phyloP scores from a whole-genome alignment of 2,888 invertebrate species.

The Coleophora deauratella region DNA sequence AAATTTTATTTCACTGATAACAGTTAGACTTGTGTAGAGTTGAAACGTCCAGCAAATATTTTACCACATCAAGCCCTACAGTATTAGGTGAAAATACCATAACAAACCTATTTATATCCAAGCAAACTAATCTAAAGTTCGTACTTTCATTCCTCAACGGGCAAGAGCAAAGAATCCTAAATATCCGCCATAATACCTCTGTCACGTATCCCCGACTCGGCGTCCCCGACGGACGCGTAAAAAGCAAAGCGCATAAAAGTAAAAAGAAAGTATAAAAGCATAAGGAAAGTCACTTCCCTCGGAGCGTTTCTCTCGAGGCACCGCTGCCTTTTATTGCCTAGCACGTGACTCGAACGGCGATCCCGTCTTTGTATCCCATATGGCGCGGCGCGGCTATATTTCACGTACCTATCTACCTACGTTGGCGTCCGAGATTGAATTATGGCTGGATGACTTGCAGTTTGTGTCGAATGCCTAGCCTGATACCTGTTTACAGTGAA shows the following conservation, averaged over 20 bases:
- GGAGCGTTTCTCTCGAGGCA: conserved; percentile 40
- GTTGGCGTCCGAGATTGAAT: conserved; percentile 8
- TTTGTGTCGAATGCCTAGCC: no score
- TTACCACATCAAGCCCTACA: no score
- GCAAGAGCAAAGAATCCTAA: background rate
- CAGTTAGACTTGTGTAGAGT: no score
- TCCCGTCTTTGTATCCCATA: conserved; percentile 36
- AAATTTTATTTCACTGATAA: no score
- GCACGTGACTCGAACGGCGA: conserved; percentile 57
- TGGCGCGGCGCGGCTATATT: background rate
- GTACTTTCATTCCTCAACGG: no score
- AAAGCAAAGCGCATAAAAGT: conserved; percentile 49
- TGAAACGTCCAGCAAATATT: no score
- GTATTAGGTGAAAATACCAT: no score
- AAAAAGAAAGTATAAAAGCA: conserved; percentile 46
- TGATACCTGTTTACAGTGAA: no score
- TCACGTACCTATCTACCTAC: no score
- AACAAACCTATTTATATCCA: no score
- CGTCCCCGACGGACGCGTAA: conserved; percentile 47
- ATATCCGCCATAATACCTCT: conserved; percentile 5
- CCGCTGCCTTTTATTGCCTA: conserved; percentile 51
- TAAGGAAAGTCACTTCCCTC: conserved; percentile 56
- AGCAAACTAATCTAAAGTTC: no score
- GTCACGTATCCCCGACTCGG: conserved; percentile 31
- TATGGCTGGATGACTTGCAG: no score